Evolutionary conservation across 2,797 vertebrate genomes (phyloP).

Genomic region (Pogonophryne albipinna): DNA sequence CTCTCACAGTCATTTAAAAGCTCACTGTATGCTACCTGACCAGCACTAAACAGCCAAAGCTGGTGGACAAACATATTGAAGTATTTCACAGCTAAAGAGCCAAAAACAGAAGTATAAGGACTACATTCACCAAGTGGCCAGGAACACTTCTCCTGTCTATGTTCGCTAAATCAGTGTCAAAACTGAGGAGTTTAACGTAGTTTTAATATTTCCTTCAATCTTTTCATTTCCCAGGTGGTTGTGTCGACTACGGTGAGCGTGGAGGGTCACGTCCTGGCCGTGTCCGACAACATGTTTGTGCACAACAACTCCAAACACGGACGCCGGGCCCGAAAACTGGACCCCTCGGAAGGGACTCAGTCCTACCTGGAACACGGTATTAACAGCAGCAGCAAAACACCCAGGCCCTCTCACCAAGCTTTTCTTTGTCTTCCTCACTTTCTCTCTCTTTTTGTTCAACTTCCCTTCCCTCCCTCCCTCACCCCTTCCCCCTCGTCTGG

Average conservation of each 20-base stretch:
- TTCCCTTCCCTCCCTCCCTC: constrained; percentile 15
- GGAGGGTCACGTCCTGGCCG: constrained; percentile 95
- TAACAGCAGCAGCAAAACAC: constrained; percentile 57
- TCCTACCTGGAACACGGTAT: constrained; percentile 97
- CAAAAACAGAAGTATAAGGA: not conserved
- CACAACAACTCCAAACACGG: constrained; percentile 99
- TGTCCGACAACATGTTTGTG: constrained; percentile 98
- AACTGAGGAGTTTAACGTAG: not conserved
- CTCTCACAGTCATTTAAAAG: not conserved
- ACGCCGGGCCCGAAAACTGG: constrained; percentile 93
- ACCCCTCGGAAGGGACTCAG: constrained; percentile 96
- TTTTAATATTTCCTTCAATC: not conserved
- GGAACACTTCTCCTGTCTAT: not conserved
- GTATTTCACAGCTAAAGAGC: constrained; percentile 4
- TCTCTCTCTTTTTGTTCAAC: constrained; percentile 49
- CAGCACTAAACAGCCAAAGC: not conserved
- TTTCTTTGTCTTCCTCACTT: constrained; percentile 61
- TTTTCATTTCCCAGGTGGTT: constrained; percentile 87
- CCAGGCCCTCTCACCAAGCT: constrained; percentile 9
- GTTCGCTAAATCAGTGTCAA: no score
- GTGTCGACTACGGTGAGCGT: constrained; percentile 97
- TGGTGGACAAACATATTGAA: constrained; percentile 4
- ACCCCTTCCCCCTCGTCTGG: constrained; percentile 52
- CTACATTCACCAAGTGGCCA: constrained; percentile 2
- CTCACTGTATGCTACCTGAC: not conserved